phyloP scores from a whole-genome alignment of 1,140 invertebrate species.

The Sinella curviseta region DNA sequence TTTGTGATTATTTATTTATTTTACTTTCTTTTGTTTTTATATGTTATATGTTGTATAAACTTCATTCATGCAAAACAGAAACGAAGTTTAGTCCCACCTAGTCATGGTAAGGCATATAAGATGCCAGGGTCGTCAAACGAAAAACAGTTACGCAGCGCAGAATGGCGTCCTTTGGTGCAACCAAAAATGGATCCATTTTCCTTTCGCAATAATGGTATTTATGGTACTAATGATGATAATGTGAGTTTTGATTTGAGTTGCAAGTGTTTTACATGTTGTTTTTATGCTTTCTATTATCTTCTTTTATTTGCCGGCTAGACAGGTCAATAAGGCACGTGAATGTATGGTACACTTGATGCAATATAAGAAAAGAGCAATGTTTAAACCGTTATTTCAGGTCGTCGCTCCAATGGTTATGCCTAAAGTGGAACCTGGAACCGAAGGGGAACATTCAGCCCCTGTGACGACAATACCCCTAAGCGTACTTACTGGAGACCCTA shows the following conservation, averaged over 20 bases:
- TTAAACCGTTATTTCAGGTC: constrained; percentile 45
- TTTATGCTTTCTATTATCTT: background rate
- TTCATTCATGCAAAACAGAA: no score
- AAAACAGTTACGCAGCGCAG: background rate
- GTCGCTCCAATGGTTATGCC: constrained; percentile 77
- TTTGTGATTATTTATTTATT: constrained; percentile 1
- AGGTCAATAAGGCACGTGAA: constrained; percentile 21
- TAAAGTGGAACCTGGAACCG: constrained; percentile 65
- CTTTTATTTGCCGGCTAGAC: background rate
- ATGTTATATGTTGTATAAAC: constrained; percentile 20
- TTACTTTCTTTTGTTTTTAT: constrained; percentile 27
- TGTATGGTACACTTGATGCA: constrained; percentile 32
- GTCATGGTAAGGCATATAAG: no score
- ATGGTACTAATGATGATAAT: background rate
- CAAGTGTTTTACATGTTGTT: background rate
- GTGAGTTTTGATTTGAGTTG: background rate
- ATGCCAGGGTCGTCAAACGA: background rate
- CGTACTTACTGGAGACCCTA: constrained; percentile 46
- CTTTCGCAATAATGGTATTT: background rate
- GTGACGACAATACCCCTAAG: constrained; percentile 58
- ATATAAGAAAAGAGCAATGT: background rate
- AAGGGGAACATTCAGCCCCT: constrained; percentile 56
- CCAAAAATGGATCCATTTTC: background rate
- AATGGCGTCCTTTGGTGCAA: background rate
- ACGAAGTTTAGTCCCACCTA: no score